Evolutionary conservation across 2,113 vertebrate genomes (phyloP), one percentile per base, ranked within the genome.

Genomic region (Promerops cafer): DNA sequence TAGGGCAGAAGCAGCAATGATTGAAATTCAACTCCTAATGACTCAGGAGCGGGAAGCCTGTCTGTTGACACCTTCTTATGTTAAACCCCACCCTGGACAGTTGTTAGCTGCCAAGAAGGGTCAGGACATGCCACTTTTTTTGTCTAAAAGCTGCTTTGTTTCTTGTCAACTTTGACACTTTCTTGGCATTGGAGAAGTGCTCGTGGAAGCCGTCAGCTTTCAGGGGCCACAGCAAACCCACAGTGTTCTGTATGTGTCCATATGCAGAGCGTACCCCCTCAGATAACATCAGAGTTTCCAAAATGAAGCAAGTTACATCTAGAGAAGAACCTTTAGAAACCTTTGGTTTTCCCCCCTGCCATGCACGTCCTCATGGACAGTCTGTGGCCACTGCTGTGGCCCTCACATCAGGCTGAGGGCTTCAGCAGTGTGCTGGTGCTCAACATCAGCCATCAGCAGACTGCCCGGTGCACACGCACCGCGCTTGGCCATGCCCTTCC

Each of bases 291-390:
- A 26, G 20, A 10, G 11, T n/a, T 93, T 69, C 84, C 63, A 74
- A 44, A 94, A 78, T 4, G 20, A 52, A 91, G 39, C 14, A 33
- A 53, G 40, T 12, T 37, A 40, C 37, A 84, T 44, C 37, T 6
- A 26, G 47, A 78, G 69, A 52, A 52, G 35, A 40, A 37, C 30
- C 21, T 90, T 83, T 20, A 28, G 42, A 50, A 84, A 50, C 24
- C 30, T 72, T 47, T 26, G 28, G 10, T 26, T 16, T 83, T 35
- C 4, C 16, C 24, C 19, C 10, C 1, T 19, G 1, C 63, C 27
- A 14, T 1, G 0, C 27, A 27, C 0, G 0, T 24, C 57, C 20
- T 82, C 3, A 0, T 2, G 1, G 56, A 21, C 22, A 24, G 26
- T 26, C 2, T 5, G 17, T 27, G 47, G 54, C 50, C 50, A 9